Evolutionary conservation across 2,888 invertebrate genomes (phyloP).

Genomic region (Ephialtes manifestator): DNA sequence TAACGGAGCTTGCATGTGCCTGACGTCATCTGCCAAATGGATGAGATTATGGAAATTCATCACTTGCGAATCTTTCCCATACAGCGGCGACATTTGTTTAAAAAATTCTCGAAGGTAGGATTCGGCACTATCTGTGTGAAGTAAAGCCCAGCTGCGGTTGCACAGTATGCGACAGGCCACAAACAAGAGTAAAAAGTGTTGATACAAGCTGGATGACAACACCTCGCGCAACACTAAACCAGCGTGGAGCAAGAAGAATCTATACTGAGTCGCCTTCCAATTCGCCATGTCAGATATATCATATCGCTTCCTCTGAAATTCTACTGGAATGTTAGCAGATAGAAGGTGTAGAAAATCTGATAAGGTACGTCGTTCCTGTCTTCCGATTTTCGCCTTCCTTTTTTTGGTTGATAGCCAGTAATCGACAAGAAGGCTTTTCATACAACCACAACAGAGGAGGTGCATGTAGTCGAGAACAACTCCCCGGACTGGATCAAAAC

Average conservation of each 20-base stretch:
- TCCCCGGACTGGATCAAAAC: slow-evolving; percentile 50
- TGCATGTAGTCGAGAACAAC: slow-evolving; percentile 62
- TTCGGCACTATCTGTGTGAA: slow-evolving; percentile 30
- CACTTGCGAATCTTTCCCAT: slow-evolving; percentile 37
- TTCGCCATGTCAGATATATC: slow-evolving; percentile 45
- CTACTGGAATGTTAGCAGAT: slow-evolving; percentile 41
- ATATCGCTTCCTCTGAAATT: slow-evolving; percentile 66
- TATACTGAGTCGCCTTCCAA: slow-evolving; percentile 70
- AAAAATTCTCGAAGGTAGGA: slow-evolving; percentile 50
- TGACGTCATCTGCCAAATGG: slow-evolving; percentile 64
- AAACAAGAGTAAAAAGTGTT: slow-evolving; percentile 58
- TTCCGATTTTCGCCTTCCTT: slow-evolving; percentile 24
- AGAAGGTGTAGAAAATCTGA: slow-evolving; percentile 16
- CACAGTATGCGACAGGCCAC: slow-evolving; percentile 62
- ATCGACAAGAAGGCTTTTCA: slow-evolving; percentile 46
- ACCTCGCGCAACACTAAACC: slow-evolving; percentile 57
- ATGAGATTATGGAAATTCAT: slow-evolving; percentile 49
- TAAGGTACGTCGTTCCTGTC: slow-evolving; percentile 1
- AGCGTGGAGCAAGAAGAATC: slow-evolving; percentile 63
- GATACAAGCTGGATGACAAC: slow-evolving; percentile 40
- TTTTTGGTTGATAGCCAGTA: slow-evolving; percentile 39
- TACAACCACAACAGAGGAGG: slow-evolving; percentile 46
- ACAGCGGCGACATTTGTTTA: slow-evolving; percentile 41
- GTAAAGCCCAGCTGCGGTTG: slow-evolving; percentile 26
- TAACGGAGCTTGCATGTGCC: slow-evolving; percentile 62